Conservation (phyloP, 2,797 vertebrate genomes). For the Helicolenus hilgendorfi region DNA sequence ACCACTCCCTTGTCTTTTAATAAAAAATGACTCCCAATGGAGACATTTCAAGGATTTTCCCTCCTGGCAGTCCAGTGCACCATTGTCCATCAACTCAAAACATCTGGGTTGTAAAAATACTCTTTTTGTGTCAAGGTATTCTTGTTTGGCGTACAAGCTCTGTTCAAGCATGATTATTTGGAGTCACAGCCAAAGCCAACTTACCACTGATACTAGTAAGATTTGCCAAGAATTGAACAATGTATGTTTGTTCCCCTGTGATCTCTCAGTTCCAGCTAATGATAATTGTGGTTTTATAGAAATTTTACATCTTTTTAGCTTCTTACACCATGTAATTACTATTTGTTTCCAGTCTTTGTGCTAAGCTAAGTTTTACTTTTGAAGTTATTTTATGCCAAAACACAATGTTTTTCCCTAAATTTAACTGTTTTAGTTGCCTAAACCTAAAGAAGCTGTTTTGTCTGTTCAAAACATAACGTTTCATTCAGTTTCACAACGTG, state of each 20-base stretch:
- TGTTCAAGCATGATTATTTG: slow-evolving; percentile 3
- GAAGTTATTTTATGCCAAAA: too few relatives aligned
- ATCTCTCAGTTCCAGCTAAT: background rate
- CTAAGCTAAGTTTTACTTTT: background rate
- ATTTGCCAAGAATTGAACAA: background rate
- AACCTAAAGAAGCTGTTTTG: too few relatives aligned
- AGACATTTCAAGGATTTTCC: slow-evolving; percentile 66
- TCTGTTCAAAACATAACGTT: too few relatives aligned
- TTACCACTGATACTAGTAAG: background rate
- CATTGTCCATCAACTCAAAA: slow-evolving; percentile 72
- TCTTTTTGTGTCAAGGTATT: slow-evolving; percentile 23
- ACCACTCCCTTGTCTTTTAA: slow-evolving; percentile 56
- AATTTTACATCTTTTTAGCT: background rate
- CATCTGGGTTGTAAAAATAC: slow-evolving; percentile 72
- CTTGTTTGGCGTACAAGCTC: background rate
- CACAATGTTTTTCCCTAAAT: too few relatives aligned
- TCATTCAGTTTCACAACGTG: too few relatives aligned
- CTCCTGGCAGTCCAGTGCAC: slow-evolving; percentile 40
- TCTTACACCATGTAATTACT: background rate
- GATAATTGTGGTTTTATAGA: background rate
- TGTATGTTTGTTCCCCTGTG: background rate
- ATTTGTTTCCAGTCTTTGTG: background rate
- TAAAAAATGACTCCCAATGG: slow-evolving; percentile 43
- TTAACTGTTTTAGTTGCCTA: too few relatives aligned
- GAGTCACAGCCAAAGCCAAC: slow-evolving; percentile 1